phyloP scores from a whole-genome alignment of 2,113 vertebrate genomes.

The Pionites leucogaster region DNA sequence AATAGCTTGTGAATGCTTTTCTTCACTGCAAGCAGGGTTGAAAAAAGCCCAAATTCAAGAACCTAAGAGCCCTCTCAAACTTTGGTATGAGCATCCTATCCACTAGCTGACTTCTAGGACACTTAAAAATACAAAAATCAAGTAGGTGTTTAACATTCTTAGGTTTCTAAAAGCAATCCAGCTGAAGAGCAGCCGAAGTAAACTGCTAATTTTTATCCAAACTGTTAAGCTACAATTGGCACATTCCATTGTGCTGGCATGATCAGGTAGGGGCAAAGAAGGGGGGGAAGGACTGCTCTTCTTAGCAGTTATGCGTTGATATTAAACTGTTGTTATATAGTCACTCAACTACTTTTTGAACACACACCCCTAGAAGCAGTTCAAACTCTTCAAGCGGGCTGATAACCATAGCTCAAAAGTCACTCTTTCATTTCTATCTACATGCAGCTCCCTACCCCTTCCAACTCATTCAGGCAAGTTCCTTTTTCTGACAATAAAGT shows the following conservation, averaged over 20 bases:
- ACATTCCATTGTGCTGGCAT: neutral
- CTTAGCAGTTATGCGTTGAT: neutral
- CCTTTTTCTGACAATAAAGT: neutral
- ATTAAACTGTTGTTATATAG: neutral
- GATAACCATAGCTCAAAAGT: neutral
- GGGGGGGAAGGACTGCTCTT: neutral
- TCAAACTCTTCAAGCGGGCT: neutral
- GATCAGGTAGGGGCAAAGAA: neutral
- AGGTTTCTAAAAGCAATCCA: neutral
- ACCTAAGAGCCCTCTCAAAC: neutral
- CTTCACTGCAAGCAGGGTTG: neutral
- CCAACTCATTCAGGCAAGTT: neutral
- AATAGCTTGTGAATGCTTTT: neutral
- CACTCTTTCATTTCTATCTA: neutral
- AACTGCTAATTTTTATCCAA: neutral
- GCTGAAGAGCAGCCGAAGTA: neutral
- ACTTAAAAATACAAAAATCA: neutral
- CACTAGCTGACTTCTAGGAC: neutral
- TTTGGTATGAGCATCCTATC: neutral
- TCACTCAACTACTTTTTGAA: neutral
- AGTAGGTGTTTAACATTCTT: neutral
- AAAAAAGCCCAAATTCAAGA: neutral
- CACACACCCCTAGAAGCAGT: neutral
- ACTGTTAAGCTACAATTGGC: neutral
- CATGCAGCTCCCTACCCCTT: neutral